Base-by-base conservation (phyloP, 1,140 invertebrate species). In the Anastatus disparis region DNA sequence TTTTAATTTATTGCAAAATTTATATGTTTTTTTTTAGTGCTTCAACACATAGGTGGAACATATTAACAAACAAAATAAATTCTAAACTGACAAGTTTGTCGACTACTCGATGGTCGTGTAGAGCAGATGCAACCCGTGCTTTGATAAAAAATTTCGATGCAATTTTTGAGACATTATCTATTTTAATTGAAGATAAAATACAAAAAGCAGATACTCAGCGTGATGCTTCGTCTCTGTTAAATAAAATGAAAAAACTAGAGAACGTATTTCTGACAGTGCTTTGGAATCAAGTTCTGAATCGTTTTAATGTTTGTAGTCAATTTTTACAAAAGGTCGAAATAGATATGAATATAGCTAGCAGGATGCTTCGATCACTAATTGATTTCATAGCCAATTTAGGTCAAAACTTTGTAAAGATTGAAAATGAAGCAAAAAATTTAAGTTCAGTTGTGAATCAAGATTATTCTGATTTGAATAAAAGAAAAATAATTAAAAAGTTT, bases 381-480 rank as follows among this genome's bases (percentile, higher is more conserved):
- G 50, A 38, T 10, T 66, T 40, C 27, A 22, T 55, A 10, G 20
- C 9, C 40, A 55, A 56, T 55, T 35, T 35, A 31, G 44, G 27
- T 35, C 38, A 17, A 58, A 70, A 24, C 46, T 13, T 9, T 9
- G 35, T 26, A n/a, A n/a, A n/a, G n/a, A n/a, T n/a, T n/a, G n/a
- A n/a, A n/a, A n/a, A n/a, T n/a, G n/a, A n/a, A n/a, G n/a, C 53
- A 17, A 71, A 71, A 61, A 35, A 44, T 42, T 46, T 65, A 13
- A 58, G 62, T 55, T 2, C n/a, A 24, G 56, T 13, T 31, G 59
- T 70, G 15, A 35, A 29, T n/a, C n/a, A n/a, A n/a, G n/a, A n/a
- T n/a, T n/a, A n/a, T n/a, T n/a, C n/a, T n/a, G n/a, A n/a, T n/a
- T n/a, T n/a, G n/a, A n/a, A n/a, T n/a, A n/a, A n/a, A n/a, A n/a